phyloP scores from a whole-genome alignment of 92 coral and sea anemone genomes.

The Umimayanthus chanpuru region DNA sequence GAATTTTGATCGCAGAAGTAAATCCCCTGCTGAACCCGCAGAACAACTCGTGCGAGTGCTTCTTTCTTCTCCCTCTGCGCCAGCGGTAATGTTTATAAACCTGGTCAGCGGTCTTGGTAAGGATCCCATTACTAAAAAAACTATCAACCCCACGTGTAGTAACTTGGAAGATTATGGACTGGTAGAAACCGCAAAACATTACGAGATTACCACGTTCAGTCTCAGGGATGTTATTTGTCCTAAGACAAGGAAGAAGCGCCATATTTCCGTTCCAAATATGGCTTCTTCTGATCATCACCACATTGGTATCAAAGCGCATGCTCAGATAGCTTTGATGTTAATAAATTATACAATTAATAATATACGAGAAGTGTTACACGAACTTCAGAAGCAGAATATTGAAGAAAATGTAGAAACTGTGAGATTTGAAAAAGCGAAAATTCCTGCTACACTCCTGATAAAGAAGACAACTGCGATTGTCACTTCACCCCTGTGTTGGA shows the following conservation, averaged over 20 bases:
- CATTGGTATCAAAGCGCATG: slow-evolving; percentile 70
- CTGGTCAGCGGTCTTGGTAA: slow-evolving; percentile 68
- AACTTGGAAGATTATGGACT: slow-evolving; percentile 71
- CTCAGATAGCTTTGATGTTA: slow-evolving; percentile 64
- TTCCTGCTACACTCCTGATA: slow-evolving; percentile 43
- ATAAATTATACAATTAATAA: slow-evolving; percentile 40
- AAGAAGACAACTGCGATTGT: slow-evolving; percentile 14
- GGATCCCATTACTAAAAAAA: slow-evolving; percentile 45
- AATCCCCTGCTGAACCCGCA: slow-evolving; percentile 64
- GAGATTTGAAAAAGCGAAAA: neutral
- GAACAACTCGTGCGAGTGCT: slow-evolving; percentile 82
- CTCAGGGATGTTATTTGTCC: slow-evolving; percentile 60
- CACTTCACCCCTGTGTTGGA: slow-evolving; percentile 66
- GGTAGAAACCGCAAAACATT: slow-evolving; percentile 51
- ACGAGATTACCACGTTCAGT: slow-evolving; percentile 65
- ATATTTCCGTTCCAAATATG: slow-evolving; percentile 35
- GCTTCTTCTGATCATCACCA: slow-evolving; percentile 64
- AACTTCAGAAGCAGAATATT: slow-evolving; percentile 26
- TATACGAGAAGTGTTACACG: slow-evolving; percentile 15
- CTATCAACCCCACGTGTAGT: slow-evolving; percentile 56
- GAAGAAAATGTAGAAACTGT: neutral
- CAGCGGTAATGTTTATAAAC: slow-evolving; percentile 73
- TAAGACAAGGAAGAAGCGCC: slow-evolving; percentile 33
- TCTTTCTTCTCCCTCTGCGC: slow-evolving; percentile 57
- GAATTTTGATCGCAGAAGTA: slow-evolving; percentile 57